phyloP scores from a whole-genome alignment of 2,888 invertebrate genomes.

The Blastobasis adustella region DNA sequence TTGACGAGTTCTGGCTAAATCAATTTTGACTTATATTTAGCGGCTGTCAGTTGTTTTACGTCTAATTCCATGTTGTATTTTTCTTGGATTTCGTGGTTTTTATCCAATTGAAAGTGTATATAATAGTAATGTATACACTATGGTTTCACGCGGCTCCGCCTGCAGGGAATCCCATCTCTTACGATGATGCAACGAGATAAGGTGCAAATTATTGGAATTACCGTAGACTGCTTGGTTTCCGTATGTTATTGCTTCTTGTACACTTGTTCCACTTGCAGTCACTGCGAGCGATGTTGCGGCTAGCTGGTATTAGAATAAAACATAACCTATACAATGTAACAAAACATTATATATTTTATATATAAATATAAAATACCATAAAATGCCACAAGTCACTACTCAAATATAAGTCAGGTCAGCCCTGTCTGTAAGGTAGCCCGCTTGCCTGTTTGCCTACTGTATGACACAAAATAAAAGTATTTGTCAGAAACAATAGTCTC shows the following conservation, averaged over 20 bases:
- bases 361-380: too few relatives aligned
- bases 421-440: too few relatives aligned
- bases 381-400: too few relatives aligned
- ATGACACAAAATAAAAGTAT: too few relatives aligned
- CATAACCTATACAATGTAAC: too few relatives aligned
- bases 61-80: conserved; percentile 36
- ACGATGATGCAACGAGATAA: conserved; percentile 72
- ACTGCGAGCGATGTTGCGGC: too few relatives aligned
- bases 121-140: conserved; percentile 2
- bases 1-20: conserved; percentile 2
- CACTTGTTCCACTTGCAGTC: conserved; percentile 11
- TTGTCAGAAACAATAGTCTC: too few relatives aligned
- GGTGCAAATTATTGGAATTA: conserved; percentile 37
- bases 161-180: conserved; percentile 54
- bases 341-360: too few relatives aligned
- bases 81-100: conserved; percentile 16
- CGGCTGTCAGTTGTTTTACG: conserved; percentile 74
- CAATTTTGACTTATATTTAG: conserved; percentile 32
- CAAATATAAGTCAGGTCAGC: too few relatives aligned
- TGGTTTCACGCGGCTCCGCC: conserved; percentile 52
- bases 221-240: conserved; percentile 6
- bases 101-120: conserved; percentile 20
- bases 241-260: conserved; percentile 29
- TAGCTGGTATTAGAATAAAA: too few relatives aligned
- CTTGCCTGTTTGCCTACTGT: too few relatives aligned